Evolutionary conservation across 2,888 invertebrate species (phyloP), one percentile per base, ranked within the genome.

Genomic region (Drosophila emarginata): DNA sequence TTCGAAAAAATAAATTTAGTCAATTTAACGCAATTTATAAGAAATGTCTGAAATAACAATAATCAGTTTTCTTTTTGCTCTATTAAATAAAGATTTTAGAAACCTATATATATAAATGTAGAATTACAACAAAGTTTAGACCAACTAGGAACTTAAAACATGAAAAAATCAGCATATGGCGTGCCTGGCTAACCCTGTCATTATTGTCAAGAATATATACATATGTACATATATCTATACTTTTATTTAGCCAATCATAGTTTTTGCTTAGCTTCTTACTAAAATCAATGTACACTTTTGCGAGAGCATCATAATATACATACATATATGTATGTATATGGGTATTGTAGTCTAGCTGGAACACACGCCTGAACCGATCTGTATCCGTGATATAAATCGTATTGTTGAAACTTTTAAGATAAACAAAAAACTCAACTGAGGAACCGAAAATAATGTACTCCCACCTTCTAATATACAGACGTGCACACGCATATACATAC

Each of bases 391-490:
- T 74, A 87, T 71, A 77, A 84, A 81, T 84, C 85, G 81, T 71
- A 73, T 70, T 79, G 81, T 77, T 75, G 79, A 82, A 87, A 79
- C 75, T 62, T 79, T 65, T 68, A 79, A 81, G 70, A 75, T 82
- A 82, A 82, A 82, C 81, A 82, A 70, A 59, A 64, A 45, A 50
- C 40, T 11, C 32, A 26, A 39, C 39, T 39, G 39, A 39, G 21
- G 21, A 50, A 26, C 52, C 26, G 52, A 52, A 52, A 52, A 52
- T 52, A 52, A 28, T 52, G 26, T 28, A 52, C 26, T 26, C 26
- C 52, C 52, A 52, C 52, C 52, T 26, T 52, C 14, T 45, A 45
- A 52, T 52, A 14, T 56, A 56, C 37, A 56, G 11, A 56, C 37
- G 37, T 11, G 9, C 52, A 52, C n/a, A 23, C n/a, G 26, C 3